Base-by-base conservation (phyloP, 2,888 invertebrate genomes). In the Oscheius sp. region DNA sequence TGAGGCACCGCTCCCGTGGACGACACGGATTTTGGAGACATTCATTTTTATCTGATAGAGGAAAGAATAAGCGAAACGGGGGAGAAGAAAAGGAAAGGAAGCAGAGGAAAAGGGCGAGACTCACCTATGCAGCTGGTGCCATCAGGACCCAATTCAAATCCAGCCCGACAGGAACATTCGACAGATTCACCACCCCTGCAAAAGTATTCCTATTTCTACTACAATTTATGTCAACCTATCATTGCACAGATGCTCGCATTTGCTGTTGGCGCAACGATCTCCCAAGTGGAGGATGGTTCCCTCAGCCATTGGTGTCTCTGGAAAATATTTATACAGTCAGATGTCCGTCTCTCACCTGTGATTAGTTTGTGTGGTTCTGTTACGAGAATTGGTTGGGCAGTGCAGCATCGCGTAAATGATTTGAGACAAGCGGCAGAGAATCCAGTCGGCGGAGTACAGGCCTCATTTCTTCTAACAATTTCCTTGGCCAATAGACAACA, bases 401-500 rank as follows among this genome's bases (percentile, higher is more conserved):
- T 69, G 56, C 88, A 88, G 74, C 88, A 88, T 56, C 84, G 80
- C 73, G 85, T 83, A 80, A 88, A 88, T 6, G 87, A 81, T 45
- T 80, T 75, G 21, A 87, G 76, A 63, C 88, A 88, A 18, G 78
- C 78, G 0, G 84, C 78, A 0, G 78, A 79, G 77, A 88, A 88
- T 9, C 86, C 86, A n/a, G 63, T 76, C 7, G 88, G 85, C 21
- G 87, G 78, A 23, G 81, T 69, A 59, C 88, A 88, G 1, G 81
- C 76, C 71, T 86, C 84, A 29, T 84, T 84, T 21, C 78, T 70
- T 9, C 76, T 73, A 13, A 83, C 72, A 16, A 88, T 76, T 6
- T 88, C 87, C 61, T 85, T 83, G 46, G 88, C 88, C 45, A 88
- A 75, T 13, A 86, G 78, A 72, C 88, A 88, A 68, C 88, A 88